Conservation (phyloP, 2,797 vertebrate species). For the Sciurus vulgaris region DNA sequence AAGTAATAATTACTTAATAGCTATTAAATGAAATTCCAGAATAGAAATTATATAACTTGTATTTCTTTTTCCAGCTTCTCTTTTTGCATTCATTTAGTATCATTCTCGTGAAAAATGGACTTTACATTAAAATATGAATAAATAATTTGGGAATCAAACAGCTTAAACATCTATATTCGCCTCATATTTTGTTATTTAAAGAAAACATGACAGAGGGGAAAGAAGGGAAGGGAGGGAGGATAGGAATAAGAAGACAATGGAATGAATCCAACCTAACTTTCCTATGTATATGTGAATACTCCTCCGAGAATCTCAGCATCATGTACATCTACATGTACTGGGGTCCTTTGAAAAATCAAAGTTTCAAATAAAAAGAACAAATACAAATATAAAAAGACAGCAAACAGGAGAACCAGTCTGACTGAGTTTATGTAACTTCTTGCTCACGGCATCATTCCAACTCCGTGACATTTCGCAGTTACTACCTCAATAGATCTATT, state of each 20-base stretch:
- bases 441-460: accelerated
- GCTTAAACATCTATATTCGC: not conserved
- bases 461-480: not conserved
- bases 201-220: not conserved
- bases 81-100: not conserved
- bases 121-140: not conserved
- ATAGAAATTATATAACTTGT: not conserved
- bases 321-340: no score
- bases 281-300: no score
- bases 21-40: not conserved
- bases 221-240: no score
- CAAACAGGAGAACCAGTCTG: not conserved
- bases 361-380: no score
- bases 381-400: not conserved
- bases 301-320: no score
- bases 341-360: no score
- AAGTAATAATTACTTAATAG: not conserved
- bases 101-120: not conserved
- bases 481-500: not conserved
- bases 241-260: no score
- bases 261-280: no score
- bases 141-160: not conserved
- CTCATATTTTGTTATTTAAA: not conserved
- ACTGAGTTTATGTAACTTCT: not conserved
- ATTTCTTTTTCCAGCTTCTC: not conserved